These are phyloP conservation scores for Hippopotamus amphibius DNA, from an alignment of 2,113 vertebrate genomes.

Conservation along the genomic window DNA sequence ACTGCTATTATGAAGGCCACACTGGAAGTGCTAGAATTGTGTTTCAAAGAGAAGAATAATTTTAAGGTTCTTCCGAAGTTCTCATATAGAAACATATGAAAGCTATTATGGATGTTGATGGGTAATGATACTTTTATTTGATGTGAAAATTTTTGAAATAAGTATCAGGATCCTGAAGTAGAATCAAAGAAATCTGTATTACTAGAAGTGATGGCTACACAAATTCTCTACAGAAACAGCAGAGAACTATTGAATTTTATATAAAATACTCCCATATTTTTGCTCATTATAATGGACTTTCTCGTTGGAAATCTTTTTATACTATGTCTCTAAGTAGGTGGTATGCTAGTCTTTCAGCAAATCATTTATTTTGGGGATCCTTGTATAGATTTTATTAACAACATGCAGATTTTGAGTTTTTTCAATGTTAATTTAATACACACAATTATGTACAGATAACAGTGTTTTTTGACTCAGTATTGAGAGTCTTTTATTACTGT, in stretches of 20 bases:
- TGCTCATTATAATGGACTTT: neutral
- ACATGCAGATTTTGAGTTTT: neutral
- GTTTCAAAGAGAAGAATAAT: conserved; percentile 46
- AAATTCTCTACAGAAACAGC: conserved; percentile 57
- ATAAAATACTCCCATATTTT: neutral
- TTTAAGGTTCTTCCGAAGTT: conserved; percentile 23
- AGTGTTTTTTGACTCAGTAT: neutral
- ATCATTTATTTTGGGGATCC: neutral
- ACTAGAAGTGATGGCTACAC: conserved; percentile 66
- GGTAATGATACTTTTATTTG: conserved; percentile 51
- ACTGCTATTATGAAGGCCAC: neutral
- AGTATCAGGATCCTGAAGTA: conserved; percentile 63
- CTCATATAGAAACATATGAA: neutral
- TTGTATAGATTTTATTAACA: conserved; percentile 30
- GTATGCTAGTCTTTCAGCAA: neutral
- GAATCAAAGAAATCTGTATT: conserved; percentile 81
- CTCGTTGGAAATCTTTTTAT: neutral
- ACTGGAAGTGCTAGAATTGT: conserved; percentile 13
- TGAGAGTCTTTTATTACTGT: neutral
- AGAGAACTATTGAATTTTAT: conserved; percentile 66
- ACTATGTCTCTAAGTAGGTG: neutral
- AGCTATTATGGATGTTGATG: conserved; percentile 39
- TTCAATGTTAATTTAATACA: conserved; percentile 13
- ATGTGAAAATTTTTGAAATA: conserved; percentile 72
- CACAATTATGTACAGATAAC: neutral